Evolutionary conservation across 2,797 vertebrate species (phyloP), one percentile per base, ranked within the genome.

Genomic region (Hipposideros larvatus): DNA sequence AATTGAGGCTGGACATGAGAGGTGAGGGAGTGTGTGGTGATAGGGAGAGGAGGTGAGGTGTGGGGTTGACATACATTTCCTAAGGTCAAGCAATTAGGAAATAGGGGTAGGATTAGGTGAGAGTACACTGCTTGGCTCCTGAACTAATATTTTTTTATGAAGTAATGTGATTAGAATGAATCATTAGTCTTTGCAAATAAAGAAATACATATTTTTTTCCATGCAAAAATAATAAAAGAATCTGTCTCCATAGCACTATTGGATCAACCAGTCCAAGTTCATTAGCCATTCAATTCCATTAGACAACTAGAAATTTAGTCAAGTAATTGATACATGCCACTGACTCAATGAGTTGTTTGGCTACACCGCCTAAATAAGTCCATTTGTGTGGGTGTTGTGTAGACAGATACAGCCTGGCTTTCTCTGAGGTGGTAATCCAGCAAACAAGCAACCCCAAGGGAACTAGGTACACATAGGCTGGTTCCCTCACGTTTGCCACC

Each of bases 221-320:
- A 84, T 43, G 57, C 83, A 88, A 89, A 55, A 70, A 93, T 57
- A 68, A 82, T 55, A 41, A 63, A 89, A 79, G 7, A 91, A 18
- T 85, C 34, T 86, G 11, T 90, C 22, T 95, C n/a, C 16, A 55
- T 51, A 87, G 55, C 21, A 73, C 79, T 95, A 95, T 55, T 92
- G 51, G 16, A 78, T 68, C 41, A 86, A 88, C 15, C 28, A 90
- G 57, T 51, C 11, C 2, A 90, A 93, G 57, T 92, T 94, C 24
- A 92, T 82, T 82, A 94, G 28, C 41, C 28, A 73, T 61, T 94
- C 11, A 87, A 5, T 93, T 97, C 80, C 37, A 65, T 85, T 82
- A 93, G 48, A 74, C 48, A 95, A 48, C 37, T 37, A 91, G 41
- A 85, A 73, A 93, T 92, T 88, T 41, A 97, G 61, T 68, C 68